Evolutionary conservation across 2,113 vertebrate species (phyloP).

Genomic region (Oceanodroma tethys): DNA sequence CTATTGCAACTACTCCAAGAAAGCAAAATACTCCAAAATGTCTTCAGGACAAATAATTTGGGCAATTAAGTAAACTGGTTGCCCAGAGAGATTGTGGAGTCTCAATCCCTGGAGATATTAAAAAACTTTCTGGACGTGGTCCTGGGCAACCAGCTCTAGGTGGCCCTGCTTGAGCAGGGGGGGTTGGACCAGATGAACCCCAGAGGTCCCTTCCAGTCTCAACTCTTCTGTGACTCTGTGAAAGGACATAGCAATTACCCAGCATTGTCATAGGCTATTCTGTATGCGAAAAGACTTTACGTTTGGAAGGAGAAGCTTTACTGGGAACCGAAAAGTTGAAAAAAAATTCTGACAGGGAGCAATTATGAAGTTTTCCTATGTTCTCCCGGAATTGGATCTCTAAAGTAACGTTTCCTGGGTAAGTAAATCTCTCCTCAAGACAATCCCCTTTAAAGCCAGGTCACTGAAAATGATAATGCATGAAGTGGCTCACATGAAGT

Average conservation of each 20-base stretch:
- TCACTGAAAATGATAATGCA: not conserved
- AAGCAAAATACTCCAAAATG: not conserved
- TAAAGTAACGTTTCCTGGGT: fast-evolving
- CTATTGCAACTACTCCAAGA: not conserved
- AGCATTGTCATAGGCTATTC: conserved; percentile 5
- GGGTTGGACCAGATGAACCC: not conserved
- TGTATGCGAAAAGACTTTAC: conserved; percentile 9
- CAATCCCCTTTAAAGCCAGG: not conserved
- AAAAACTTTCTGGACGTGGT: not conserved
- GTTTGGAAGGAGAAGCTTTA: conserved; percentile 50
- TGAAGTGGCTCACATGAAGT: not conserved
- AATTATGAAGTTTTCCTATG: not conserved
- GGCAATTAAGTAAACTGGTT: not conserved
- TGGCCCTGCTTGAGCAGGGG: not conserved
- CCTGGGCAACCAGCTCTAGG: not conserved
- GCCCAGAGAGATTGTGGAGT: not conserved
- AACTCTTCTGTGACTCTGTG: not conserved
- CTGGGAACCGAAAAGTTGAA: conserved; percentile 22
- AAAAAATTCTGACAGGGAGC: not conserved
- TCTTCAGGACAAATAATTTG: not conserved
- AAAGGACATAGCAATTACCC: conserved; percentile 10
- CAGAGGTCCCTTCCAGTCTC: not conserved
- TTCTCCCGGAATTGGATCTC: not conserved
- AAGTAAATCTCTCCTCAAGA: not conserved
- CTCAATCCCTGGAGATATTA: not conserved